Conservation (phyloP, 2,888 invertebrate species). For the Leucania comma region DNA sequence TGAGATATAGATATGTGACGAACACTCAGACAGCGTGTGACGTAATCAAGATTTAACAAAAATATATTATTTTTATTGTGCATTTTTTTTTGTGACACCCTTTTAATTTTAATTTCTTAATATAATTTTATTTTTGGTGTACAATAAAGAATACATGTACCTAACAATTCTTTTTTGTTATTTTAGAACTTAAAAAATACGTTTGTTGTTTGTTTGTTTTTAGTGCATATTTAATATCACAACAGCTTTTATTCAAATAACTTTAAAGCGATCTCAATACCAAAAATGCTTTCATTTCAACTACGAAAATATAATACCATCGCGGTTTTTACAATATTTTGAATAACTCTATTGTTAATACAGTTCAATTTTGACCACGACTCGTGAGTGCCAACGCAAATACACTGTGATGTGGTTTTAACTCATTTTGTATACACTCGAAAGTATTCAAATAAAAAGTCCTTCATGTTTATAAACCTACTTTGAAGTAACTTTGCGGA, state of each 20-base stretch:
- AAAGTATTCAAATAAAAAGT: conserved; percentile 47
- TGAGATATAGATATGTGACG: no score
- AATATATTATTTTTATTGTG: no score
- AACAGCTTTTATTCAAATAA: conserved; percentile 6
- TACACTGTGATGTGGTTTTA: conserved; percentile 44
- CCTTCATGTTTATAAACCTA: conserved; percentile 34
- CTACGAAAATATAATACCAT: not conserved
- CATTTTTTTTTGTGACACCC: no score
- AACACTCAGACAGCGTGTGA: no score
- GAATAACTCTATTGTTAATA: conserved; percentile 13
- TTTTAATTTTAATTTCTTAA: no score
- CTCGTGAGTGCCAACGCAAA: conserved; percentile 9
- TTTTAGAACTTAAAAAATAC: no score
- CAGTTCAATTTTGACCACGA: conserved; percentile 16
- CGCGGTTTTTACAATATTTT: not conserved
- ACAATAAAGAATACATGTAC: no score
- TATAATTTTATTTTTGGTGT: no score
- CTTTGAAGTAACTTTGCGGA: conserved; percentile 35
- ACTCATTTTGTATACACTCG: conserved; percentile 31
- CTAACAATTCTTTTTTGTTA: no score
- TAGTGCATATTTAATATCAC: not conserved
- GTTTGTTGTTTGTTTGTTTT: no score
- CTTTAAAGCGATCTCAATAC: not conserved
- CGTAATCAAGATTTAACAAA: no score
- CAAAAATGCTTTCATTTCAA: not conserved